These are phyloP conservation scores for Yponomeuta sedellus DNA, from an alignment of 2,888 invertebrate genomes.

Conservation along the genomic window DNA sequence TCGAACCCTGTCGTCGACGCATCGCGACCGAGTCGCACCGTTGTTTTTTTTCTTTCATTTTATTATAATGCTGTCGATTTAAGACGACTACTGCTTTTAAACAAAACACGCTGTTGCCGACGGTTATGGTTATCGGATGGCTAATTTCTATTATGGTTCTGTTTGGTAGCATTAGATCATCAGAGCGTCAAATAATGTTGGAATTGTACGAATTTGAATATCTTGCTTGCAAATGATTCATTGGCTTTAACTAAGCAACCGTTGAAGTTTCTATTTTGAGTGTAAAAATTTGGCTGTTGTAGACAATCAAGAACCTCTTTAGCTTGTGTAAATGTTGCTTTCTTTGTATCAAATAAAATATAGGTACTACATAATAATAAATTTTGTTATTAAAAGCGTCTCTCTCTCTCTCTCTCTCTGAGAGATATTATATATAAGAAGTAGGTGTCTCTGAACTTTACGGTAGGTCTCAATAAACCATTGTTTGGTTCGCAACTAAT, in stretches of 20 bases:
- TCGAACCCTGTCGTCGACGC: slow-evolving; percentile 68
- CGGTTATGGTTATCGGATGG: background rate
- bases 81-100: slow-evolving; percentile 23
- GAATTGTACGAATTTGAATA: slow-evolving; percentile 2
- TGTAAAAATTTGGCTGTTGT: background rate
- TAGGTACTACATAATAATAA: too few species aligned
- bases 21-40: slow-evolving; percentile 64
- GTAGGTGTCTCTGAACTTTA: too few species aligned
- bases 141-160: background rate
- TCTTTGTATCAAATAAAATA: too few species aligned
- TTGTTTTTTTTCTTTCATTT: slow-evolving; percentile 52
- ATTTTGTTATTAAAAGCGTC: too few species aligned
- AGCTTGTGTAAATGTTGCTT: too few species aligned
- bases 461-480: too few species aligned
- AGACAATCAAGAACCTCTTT: background rate
- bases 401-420: too few species aligned
- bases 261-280: background rate
- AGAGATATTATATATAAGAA: too few species aligned
- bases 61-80: slow-evolving; percentile 52
- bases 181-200: slow-evolving; percentile 3
- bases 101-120: slow-evolving; percentile 6
- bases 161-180: slow-evolving; percentile 10
- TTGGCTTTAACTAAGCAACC: background rate
- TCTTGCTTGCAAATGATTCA: background rate
- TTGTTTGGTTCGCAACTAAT: too few species aligned